Base-by-base conservation (phyloP, 2,113 vertebrate species). In the Odocoileus virginianus region DNA sequence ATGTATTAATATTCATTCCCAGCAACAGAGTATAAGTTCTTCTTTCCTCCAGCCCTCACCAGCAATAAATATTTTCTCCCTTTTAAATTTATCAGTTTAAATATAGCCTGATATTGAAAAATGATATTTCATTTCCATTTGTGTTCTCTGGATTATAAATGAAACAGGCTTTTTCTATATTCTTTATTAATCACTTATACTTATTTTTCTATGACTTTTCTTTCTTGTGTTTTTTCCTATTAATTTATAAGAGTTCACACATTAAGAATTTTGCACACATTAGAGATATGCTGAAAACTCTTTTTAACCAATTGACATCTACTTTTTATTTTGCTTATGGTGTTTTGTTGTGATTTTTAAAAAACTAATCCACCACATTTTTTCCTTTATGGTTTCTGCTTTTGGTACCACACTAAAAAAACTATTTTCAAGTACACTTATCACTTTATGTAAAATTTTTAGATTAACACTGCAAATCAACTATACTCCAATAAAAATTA, bases 401-500 rank as follows among this genome's bases (percentile, higher is more conserved):
- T 61, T 57, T 64, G 40, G 57, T 57, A 28, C 28, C 61, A 64
- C 50, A 94, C 23, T 85, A n/a, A 84, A 89, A 74, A 79, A 74
- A 27, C 15, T 88, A 50, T 74, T 52, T 93, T 64, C 61, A 82
- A 76, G 25, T 95, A 89, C 3, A 86, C 30, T 89, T 57, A 81
- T 94, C 79, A 60, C 36, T 95, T 95, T 85, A 93, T 78, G 28
- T 89, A 92, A 76, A 67, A 82, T 21, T 5, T 97, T 91, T 97
- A 88, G 36, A 67, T 17, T 67, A 71, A 79, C 28, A 50, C 7
- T 33, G 27, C 45, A 50, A 33, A 79, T 79, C 76, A 79, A 50
- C 43, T 30, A 79, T 79, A 79, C 27, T 30, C 8, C 28, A 79
- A 17, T 79, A 79, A 79, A 79, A 79, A 19, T 30, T 79, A 79